Percentiles rank a stretch among this genome's conserved stretches.
Evolutionary conservation across 2,797 vertebrate species (phyloP).

Genomic region (Arrhamphus sclerolepis): DNA sequence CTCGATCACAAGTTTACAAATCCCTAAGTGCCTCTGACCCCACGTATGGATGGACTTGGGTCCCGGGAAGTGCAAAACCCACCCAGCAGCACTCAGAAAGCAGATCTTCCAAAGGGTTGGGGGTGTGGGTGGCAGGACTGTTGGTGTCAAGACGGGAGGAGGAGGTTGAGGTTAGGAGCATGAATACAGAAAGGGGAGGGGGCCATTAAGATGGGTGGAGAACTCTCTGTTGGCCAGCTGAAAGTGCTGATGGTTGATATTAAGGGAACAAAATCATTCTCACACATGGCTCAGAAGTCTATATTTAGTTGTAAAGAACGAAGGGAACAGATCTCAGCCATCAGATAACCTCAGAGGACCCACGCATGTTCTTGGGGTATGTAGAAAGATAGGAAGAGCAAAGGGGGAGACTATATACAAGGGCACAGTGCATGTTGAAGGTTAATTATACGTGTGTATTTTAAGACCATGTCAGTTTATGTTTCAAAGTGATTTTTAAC

Average conservation of each 20-base stretch:
- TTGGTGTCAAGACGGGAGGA: constrained; percentile 63
- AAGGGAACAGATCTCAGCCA: constrained; percentile 64
- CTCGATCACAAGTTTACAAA: constrained; percentile 73
- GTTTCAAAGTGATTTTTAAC: constrained; percentile 38
- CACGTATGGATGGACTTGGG: constrained; percentile 69
- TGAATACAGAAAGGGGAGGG: constrained; percentile 59
- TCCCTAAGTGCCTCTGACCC: constrained; percentile 79
- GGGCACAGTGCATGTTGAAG: constrained; percentile 30
- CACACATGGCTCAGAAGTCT: constrained; percentile 86
- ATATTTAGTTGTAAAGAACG: constrained; percentile 86
- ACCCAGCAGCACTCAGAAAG: constrained; percentile 70
- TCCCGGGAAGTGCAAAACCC: constrained; percentile 79
- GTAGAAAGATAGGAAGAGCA: constrained; percentile 42
- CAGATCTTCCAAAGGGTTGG: constrained; percentile 71
- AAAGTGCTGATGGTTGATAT: constrained; percentile 92
- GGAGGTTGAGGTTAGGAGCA: constrained; percentile 57
- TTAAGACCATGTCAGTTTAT: constrained; percentile 26
- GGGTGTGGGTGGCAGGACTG: constrained; percentile 60
- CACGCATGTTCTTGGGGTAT: constrained; percentile 61
- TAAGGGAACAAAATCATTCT: constrained; percentile 88
- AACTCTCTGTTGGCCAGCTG: constrained; percentile 81
- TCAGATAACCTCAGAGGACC: constrained; percentile 73
- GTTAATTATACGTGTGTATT: constrained; percentile 32
- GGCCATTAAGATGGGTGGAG: constrained; percentile 49
- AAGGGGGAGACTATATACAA: constrained; percentile 7